Evolutionary conservation across 2,113 vertebrate species (phyloP), one percentile per base, ranked within the genome.

Genomic region (Limanda limanda): DNA sequence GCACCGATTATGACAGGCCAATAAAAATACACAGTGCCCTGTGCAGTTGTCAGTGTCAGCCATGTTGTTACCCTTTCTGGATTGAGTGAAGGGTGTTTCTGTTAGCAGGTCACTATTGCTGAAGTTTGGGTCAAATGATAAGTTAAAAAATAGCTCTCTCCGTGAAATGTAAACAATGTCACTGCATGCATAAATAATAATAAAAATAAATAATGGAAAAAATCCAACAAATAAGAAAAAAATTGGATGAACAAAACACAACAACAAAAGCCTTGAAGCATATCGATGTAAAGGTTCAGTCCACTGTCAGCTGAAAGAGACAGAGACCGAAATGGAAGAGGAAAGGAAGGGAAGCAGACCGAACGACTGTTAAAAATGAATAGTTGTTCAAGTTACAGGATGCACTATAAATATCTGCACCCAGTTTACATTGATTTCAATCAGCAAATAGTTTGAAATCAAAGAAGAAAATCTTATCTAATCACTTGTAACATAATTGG

Each of bases 141-240:
- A 51, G 18, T 35, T 25, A 21, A 60, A 56, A 24, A 37, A 57
- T 74, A 88, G 62, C 76, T 70, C 58, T 83, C 71, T 88, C 59
- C 68, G 56, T 81, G 52, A 80, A 88, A 92, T 91, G 90, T 92
- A 93, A 92, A 94, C 88, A 91, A 86, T 78, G 55, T 87, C 77
- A 86, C 76, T 74, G 82, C 90, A 89, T 88, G 78, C 86, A 89
- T 89, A 90, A 88, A 92, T 90, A 85, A 86, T 68, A 37, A 63
- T 24, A 45, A 74, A 71, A 78, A 92, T 90, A 92, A 94, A 93
- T 91, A 88, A 83, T 8, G 21, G 20, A 76, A 68, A 51, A 61
- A 79, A 20, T 21, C 20, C 5, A 67, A 78, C 42, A 63, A 70
- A 79, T 56, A 7, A 79, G 73, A 57, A 40, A 76, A 76, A 52